Conservation (phyloP, 2,797 vertebrate genomes). For the Rhinatrema bivittatum region DNA sequence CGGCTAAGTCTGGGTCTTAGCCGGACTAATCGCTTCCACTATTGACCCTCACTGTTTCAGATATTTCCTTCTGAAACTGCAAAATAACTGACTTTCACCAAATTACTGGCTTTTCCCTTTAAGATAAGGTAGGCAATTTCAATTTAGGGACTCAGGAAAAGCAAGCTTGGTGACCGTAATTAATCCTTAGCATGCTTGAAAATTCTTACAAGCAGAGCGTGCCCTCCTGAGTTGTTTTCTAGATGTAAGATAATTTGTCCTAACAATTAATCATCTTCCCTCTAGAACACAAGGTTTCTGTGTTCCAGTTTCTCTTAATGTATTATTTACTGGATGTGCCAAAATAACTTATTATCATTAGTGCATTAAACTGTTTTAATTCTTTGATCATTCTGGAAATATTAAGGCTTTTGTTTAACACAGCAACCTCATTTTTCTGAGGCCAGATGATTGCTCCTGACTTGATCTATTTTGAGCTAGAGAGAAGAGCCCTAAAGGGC, state of each 20-base stretch:
- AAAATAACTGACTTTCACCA: constrained; percentile 2
- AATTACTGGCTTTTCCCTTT: background rate
- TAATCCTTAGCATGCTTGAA: background rate
- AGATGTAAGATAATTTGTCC: background rate
- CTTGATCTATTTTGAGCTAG: constrained; percentile 51
- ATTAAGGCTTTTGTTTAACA: constrained; percentile 34
- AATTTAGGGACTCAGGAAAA: constrained; percentile 6
- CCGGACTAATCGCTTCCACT: too few species aligned
- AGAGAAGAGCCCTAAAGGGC: constrained; percentile 44
- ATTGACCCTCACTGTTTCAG: too few species aligned
- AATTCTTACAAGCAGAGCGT: background rate
- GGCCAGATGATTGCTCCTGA: constrained; percentile 32
- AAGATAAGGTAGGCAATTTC: constrained; percentile 2
- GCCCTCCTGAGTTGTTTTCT: constrained; percentile 10
- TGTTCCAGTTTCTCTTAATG: background rate
- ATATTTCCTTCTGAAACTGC: constrained; percentile 16
- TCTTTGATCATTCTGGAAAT: constrained; percentile 14
- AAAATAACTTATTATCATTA: constrained; percentile 8
- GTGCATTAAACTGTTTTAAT: constrained; percentile 12
- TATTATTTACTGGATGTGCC: constrained; percentile 22
- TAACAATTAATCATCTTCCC: constrained; percentile 18
- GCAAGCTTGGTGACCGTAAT: background rate
- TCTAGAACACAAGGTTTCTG: constrained; percentile 9
- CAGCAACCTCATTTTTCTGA: constrained; percentile 26
- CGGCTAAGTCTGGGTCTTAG: too few species aligned